Evolutionary conservation across 2,113 vertebrate genomes (phyloP), one percentile per base, ranked within the genome.

Genomic region (Collichthys lucidus): DNA sequence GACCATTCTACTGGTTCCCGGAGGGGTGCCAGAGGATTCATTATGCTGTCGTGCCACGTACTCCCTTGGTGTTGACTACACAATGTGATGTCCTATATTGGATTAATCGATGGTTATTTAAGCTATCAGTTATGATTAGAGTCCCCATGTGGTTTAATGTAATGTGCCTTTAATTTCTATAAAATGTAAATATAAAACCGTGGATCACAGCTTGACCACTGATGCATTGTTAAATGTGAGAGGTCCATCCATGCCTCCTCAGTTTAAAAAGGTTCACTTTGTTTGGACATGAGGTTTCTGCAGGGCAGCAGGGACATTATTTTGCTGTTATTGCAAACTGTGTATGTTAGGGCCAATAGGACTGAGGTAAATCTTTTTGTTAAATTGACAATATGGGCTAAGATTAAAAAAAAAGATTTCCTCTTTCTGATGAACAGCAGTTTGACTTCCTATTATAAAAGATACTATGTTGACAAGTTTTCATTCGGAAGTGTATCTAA

Each of bases 11-110:
- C 80, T 26, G 4, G 77, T 84, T 92, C 90, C 92, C 91, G 35
- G 42, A 91, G 93, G 92, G 91, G 89, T 89, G 91, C 82, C 85
- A 68, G 77, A 86, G 80, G 80, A 92, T 88, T 90, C 79, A 90
- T 90, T 86, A 88, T 77, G 77, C 77, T 71, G 67, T 80, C 24
- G 52, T 77, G 62, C 77, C 79, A 17, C 22, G 7, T 71, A 60
- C 68, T 88, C 88, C 88, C 82, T 82, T 69, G 80, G 80, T 82
- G 71, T 74, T 87, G 67, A 79, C 82, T 85, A 69, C 60, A 74
- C 71, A 84, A 89, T 87, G 75, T 83, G 61, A 91, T 90, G 78
- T 86, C 29, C 77, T 90, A 80, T 86, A 89, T 90, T 91, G 66
- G 76, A 89, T 91, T 86, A 89, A 88, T 86, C 67, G 79, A 71